phyloP scores from a whole-genome alignment of 2,113 vertebrate species.

The Vireo altiloquus region DNA sequence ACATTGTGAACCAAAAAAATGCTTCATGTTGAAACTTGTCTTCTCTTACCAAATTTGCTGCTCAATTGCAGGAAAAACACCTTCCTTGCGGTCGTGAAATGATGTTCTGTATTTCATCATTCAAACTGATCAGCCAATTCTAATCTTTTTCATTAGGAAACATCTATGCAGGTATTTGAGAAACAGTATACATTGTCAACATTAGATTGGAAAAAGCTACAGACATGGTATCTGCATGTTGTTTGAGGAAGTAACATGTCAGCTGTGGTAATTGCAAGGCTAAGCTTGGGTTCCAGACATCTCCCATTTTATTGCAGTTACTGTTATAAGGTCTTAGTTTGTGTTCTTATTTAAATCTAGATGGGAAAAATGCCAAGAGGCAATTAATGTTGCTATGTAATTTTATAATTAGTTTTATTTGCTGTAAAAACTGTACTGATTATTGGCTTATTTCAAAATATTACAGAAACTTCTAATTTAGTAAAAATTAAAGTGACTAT shows the following conservation, averaged over 20 bases:
- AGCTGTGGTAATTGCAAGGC: neutral
- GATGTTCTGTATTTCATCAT: neutral
- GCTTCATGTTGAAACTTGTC: slow-evolving; percentile 30
- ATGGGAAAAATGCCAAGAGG: neutral
- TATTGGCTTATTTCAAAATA: neutral
- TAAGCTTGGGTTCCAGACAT: neutral
- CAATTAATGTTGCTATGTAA: neutral
- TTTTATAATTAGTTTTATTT: slow-evolving; percentile 42
- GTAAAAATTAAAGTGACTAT: neutral
- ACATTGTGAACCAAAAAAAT: slow-evolving; percentile 9
- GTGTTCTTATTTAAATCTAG: neutral
- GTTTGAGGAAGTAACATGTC: neutral
- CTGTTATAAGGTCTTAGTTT: neutral
- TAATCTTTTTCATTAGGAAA: neutral
- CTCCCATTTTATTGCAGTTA: neutral
- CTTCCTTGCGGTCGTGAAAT: neutral
- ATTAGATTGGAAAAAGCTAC: neutral
- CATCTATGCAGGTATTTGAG: neutral
- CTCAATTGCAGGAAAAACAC: neutral
- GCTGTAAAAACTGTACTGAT: neutral
- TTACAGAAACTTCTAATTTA: neutral
- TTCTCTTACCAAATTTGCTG: neutral
- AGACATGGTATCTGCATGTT: neutral
- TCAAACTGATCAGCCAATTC: neutral
- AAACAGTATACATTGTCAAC: neutral